Conservation (phyloP, 2,797 vertebrate species). For the Naso thynnoides region DNA sequence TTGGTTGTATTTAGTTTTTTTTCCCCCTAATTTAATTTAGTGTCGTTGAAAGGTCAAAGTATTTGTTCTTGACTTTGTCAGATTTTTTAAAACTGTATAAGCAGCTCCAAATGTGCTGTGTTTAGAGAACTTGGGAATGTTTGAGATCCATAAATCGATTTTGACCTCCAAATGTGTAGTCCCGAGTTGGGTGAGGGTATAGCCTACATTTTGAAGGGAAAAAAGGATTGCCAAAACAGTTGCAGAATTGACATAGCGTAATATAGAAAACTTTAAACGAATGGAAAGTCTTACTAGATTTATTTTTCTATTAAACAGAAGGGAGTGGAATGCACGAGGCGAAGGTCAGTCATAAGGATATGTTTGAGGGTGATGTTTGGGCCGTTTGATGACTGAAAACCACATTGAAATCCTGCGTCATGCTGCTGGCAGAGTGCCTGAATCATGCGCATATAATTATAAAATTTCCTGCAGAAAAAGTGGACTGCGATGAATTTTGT, state of each 20-base stretch:
- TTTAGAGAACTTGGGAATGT: constrained; percentile 41
- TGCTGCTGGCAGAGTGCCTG: constrained; percentile 38
- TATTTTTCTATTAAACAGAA: constrained; percentile 28
- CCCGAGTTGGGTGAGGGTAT: not conserved
- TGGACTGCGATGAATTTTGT: not conserved
- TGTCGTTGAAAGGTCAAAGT: constrained; percentile 14
- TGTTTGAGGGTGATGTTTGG: constrained; percentile 28
- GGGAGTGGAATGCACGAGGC: constrained; percentile 11
- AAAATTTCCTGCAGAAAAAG: constrained; percentile 21
- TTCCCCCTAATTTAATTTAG: not conserved
- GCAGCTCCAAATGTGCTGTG: not conserved
- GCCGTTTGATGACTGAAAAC: constrained; percentile 40
- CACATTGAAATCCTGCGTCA: constrained; percentile 42
- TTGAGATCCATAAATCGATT: constrained; percentile 47
- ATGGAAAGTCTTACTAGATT: constrained; percentile 1
- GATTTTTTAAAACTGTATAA: not conserved
- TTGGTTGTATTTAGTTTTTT: constrained; percentile 6
- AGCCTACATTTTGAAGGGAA: constrained; percentile 30
- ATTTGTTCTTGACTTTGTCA: constrained; percentile 3
- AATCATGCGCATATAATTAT: constrained; percentile 16
- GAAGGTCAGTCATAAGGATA: constrained; percentile 17
- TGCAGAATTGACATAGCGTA: not conserved
- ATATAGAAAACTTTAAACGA: constrained; percentile 5
- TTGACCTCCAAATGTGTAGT: not conserved
- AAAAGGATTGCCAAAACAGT: constrained; percentile 7